Conservation (phyloP, 2,888 invertebrate species). For the Morpho deidamia region DNA sequence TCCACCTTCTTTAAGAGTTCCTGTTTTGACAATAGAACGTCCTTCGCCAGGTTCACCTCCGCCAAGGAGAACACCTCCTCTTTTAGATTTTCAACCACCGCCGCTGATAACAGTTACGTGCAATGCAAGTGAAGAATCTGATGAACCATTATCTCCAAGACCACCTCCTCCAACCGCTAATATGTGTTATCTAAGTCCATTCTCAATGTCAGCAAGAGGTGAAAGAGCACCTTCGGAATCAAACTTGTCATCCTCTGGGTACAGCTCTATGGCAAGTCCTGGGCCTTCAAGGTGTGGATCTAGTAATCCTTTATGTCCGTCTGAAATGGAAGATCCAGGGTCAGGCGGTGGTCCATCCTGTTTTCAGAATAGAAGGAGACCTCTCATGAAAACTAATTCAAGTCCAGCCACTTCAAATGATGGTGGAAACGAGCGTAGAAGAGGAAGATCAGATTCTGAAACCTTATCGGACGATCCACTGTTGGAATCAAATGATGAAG, state of each 20-base stretch:
- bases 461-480: constrained; percentile 85
- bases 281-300: constrained; percentile 90
- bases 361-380: constrained; percentile 78
- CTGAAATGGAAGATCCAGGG: constrained; percentile 86
- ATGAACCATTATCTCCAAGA: constrained; percentile 83
- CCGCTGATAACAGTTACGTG: constrained; percentile 86
- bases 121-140: constrained; percentile 88
- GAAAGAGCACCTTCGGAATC: constrained; percentile 90
- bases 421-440: constrained; percentile 68
- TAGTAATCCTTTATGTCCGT: constrained; percentile 86
- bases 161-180: constrained; percentile 72
- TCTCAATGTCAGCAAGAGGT: constrained; percentile 84
- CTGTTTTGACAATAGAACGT: constrained; percentile 81
- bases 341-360: constrained; percentile 75
- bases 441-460: constrained; percentile 85
- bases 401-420: constrained; percentile 64
- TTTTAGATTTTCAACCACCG: constrained; percentile 82
- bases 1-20: constrained; percentile 78
- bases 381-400: constrained; percentile 80
- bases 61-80: constrained; percentile 79
- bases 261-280: constrained; percentile 91
- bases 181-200: constrained; percentile 88
- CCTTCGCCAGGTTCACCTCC: constrained; percentile 83
- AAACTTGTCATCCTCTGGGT: constrained; percentile 90
- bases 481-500: constrained; percentile 86